These are phyloP conservation scores for Hippocampus zosterae DNA, from an alignment of 2,113 vertebrate genomes.

Conservation along the genomic window DNA sequence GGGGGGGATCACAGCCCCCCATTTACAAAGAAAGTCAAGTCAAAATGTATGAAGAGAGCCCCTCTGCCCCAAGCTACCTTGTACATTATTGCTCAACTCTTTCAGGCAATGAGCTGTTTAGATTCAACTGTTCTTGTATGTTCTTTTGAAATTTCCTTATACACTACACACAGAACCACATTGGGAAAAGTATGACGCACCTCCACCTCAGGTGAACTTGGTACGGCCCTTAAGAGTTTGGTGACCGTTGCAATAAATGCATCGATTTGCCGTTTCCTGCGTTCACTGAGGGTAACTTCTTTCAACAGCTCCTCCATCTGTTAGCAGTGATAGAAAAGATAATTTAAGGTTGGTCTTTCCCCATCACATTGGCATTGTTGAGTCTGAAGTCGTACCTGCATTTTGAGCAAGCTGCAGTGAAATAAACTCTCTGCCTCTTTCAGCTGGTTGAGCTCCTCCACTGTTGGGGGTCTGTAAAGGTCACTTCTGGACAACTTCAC, in stretches of 20 bases:
- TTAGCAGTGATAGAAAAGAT: not conserved
- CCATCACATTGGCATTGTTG: not conserved
- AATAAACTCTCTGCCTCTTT: slow-evolving; percentile 91
- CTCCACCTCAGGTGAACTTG: slow-evolving; percentile 73
- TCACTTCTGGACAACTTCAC: slow-evolving; percentile 80
- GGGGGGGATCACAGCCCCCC: too few species aligned
- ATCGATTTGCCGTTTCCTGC: slow-evolving; percentile 79
- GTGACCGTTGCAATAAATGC: slow-evolving; percentile 79
- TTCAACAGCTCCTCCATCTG: slow-evolving; percentile 93
- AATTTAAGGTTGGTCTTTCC: not conserved
- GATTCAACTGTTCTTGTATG: too few species aligned
- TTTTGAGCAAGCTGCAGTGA: slow-evolving; percentile 87
- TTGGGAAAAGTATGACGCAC: slow-evolving; percentile 43
- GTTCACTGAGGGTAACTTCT: slow-evolving; percentile 85
- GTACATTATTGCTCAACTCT: too few species aligned
- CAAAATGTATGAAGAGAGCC: too few species aligned
- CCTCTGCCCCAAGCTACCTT: too few species aligned
- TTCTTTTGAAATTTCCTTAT: not conserved
- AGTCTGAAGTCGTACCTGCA: slow-evolving; percentile 78
- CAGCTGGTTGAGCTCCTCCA: slow-evolving; percentile 85
- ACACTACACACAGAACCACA: not conserved
- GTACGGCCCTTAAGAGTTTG: slow-evolving; percentile 70
- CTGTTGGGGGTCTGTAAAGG: slow-evolving; percentile 86
- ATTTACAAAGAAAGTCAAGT: too few species aligned
- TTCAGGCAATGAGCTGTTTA: too few species aligned